Percentiles rank a stretch among this genome's conserved stretches.
phyloP scores from a whole-genome alignment of 2,113 vertebrate species.

The Typhlomys cinereus region DNA sequence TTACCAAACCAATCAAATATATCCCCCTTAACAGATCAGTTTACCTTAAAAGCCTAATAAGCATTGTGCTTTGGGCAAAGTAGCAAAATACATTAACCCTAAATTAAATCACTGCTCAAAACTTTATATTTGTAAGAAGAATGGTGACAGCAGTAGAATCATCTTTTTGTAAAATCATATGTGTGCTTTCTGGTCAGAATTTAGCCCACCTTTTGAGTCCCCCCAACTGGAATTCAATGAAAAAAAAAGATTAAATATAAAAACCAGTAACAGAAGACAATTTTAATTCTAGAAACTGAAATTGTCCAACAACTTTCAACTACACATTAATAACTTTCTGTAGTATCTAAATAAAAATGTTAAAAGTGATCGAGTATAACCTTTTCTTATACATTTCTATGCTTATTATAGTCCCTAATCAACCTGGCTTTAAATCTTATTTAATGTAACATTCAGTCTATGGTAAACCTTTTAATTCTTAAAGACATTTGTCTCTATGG shows the following conservation, averaged over 20 bases:
- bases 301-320: conserved; percentile 26
- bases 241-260: conserved; percentile 26
- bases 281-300: neutral
- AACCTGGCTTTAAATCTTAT: neutral
- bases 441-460: neutral
- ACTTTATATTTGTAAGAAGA: neutral
- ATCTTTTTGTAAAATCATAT: neutral
- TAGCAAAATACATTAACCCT: neutral
- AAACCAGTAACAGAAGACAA: neutral
- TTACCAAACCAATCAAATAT: neutral
- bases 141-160: neutral
- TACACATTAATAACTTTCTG: neutral
- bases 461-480: neutral
- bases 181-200: conserved; percentile 3
- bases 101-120: conserved; percentile 36
- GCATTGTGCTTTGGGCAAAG: neutral
- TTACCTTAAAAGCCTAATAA: conserved; percentile 29
- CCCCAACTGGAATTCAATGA: conserved; percentile 2
- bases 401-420: neutral
- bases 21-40: conserved; percentile 14
- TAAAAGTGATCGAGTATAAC: neutral
- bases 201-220: neutral
- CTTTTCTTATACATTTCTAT: neutral
- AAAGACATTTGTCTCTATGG: neutral
- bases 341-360: neutral